These are phyloP conservation scores for Torymus tubicola DNA, from an alignment of 2,888 invertebrate species.

Conservation along the genomic window DNA sequence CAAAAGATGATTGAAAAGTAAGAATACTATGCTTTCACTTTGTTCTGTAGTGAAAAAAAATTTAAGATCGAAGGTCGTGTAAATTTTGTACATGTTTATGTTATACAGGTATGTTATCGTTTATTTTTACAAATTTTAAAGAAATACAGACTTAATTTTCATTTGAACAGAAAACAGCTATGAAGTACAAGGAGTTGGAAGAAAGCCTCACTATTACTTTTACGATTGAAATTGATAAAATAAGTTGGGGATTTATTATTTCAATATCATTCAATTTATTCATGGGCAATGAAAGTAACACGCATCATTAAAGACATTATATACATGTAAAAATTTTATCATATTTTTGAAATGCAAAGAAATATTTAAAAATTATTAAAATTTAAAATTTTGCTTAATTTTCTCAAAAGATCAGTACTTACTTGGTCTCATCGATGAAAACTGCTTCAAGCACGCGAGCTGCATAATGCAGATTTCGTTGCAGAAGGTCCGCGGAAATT, in stretches of 20 bases:
- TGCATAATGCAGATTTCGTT: constrained; percentile 95
- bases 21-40: not conserved
- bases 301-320: too few species aligned
- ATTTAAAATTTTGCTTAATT: too few species aligned
- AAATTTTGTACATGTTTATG: constrained; percentile 12
- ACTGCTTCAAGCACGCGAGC: constrained; percentile 95
- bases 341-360: too few species aligned
- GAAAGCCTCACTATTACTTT: too few species aligned
- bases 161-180: too few species aligned
- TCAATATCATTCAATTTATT: too few species aligned
- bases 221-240: too few species aligned
- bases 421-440: constrained; percentile 96
- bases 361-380: too few species aligned
- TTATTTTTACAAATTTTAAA: not conserved
- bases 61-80: constrained; percentile 17
- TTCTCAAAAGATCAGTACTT: constrained; percentile 74
- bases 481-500: constrained; percentile 91
- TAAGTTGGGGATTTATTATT: too few species aligned
- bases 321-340: too few species aligned
- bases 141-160: not conserved
- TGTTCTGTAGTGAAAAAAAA: constrained; percentile 16
- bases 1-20: constrained; percentile 31
- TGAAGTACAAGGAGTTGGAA: too few species aligned
- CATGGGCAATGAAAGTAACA: too few species aligned
- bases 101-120: not conserved